Evolutionary conservation across 1,140 invertebrate genomes (phyloP), one percentile per base, ranked within the genome.

Genomic region (Penaeus vannamei): DNA sequence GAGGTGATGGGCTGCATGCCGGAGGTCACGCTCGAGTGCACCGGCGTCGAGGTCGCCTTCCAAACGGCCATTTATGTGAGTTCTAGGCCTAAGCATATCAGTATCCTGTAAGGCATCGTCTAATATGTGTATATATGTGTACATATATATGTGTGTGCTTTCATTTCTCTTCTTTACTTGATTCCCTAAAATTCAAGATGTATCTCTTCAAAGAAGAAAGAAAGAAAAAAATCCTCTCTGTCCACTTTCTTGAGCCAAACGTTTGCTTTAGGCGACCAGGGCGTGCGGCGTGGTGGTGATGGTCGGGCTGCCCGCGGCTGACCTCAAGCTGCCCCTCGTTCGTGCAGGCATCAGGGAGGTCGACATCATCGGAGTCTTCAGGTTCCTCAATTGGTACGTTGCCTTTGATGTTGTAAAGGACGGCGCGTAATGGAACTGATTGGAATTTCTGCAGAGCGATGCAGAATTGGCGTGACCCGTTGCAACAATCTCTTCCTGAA

Each of bases 291-390:
- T 94, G 72, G 95, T 96, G 19, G 95, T 98, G 64, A 93, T 99
- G 79, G 97, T 99, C 60, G 98, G 98, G 61, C 95, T 97, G 94
- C 97, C 97, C 84, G 94, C 95, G 83, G 91, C 95, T 1, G 96
- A 97, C 93, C 94, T 97, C 14, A 96, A 95, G 91, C 87, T 99
- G 62, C 98, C 98, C 12, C 93, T 99, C 83, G 95, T 97, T 0
- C 95, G 95, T 92, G 97, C 97, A 2, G 93, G 96, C 17, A 93
- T 95, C 0, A 93, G 96, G 89, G 98, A 99, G 94, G 95, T 99
- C 3, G 97, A 98, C 92, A 97, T 99, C 86, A 94, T 95, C 91
- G 98, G 98, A 77, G 95, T 97, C 59, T 99, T 99, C 93, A 61
- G 91, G 3, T 92, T 91, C 64, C 32, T 87, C 5, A 89, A 91